Evolutionary conservation across 2,888 invertebrate species (phyloP), one percentile per base, ranked within the genome.

Genomic region (Sisyra nigra): DNA sequence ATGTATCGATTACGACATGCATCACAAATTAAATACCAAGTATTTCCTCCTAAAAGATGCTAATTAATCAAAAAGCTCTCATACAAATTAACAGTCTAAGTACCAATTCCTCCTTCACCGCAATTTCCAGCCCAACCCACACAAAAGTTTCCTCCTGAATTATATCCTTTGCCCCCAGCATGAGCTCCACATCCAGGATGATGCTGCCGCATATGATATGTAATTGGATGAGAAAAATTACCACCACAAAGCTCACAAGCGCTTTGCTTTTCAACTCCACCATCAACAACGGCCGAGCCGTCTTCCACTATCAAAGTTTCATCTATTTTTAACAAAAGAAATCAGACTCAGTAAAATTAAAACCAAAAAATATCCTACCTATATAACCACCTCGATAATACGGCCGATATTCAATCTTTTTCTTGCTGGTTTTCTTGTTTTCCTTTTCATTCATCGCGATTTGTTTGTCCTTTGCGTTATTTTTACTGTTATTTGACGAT

Each of bases 1-100:
- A 71, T 65, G 59, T 71, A 83, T 53, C 82, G 84, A 42, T 88
- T 86, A 7, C 91, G 78, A 57, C 97, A 97, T 36, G 71, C 69
- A 56, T 92, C 89, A 63, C 97, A 97, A 58, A 89, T 78, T 19
- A 94, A 71, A 61, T 94, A 96, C 87, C 92, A 92, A 11, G 87
- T 79, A 48, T 80, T 80, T 34, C 72, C 73, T 38, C 67, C 71
- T 68, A 55, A 48, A 54, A 57, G 47, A 50, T 49, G 46, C 48
- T 48, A 41, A 44, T 31, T 13, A 33, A 24, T 34, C 13, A 38
- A 7, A 33, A n/a, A 43, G 19, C 10, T 41, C 17, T 36, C 30
- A 14, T 11, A 40, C 4, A 3, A 29, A 7, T 13, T 9, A 11
- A 40, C n/a, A n/a, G n/a, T n/a, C n/a, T n/a, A n/a, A 34, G 13